These are phyloP conservation scores for Spatulosminthurus flaviceps DNA, from an alignment of 2,888 invertebrate genomes.

Conservation along the genomic window DNA sequence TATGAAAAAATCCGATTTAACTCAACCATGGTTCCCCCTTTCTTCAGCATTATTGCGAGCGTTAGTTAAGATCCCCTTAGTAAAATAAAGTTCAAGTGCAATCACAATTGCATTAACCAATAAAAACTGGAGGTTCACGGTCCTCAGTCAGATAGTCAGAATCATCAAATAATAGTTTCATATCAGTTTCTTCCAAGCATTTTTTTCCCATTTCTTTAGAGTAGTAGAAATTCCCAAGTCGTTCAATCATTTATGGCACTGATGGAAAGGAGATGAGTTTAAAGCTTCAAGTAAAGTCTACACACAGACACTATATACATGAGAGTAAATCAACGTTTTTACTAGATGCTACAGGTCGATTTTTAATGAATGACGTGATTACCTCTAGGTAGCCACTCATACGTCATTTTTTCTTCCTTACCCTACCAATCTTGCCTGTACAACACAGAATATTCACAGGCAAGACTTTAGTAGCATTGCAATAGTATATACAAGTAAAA, in stretches of 20 bases:
- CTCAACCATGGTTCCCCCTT: no score
- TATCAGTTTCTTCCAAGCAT: neutral
- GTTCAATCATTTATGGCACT: conserved; percentile 8
- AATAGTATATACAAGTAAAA: neutral
- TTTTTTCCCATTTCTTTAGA: neutral
- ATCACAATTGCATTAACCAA: neutral
- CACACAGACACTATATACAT: neutral
- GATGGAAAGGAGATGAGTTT: neutral
- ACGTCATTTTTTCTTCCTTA: neutral
- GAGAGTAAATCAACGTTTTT: neutral
- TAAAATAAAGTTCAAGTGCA: conserved; percentile 2
- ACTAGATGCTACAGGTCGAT: neutral
- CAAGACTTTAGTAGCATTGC: no score
- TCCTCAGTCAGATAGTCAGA: no score
- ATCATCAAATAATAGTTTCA: no score
- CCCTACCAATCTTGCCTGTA: neutral
- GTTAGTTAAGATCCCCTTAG: no score
- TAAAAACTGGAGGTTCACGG: no score
- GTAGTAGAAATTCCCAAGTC: neutral
- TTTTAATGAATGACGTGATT: conserved; percentile 36
- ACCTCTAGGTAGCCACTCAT: conserved; percentile 16
- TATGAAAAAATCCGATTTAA: no score
- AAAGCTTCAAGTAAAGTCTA: neutral
- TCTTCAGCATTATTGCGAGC: no score
- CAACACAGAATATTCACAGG: no score